A percentile compares a stretch with the other conserved stretches of the same genome.
Evolutionary conservation across 2,888 invertebrate genomes (phyloP).

Genomic region (Ennomos erosarius): DNA sequence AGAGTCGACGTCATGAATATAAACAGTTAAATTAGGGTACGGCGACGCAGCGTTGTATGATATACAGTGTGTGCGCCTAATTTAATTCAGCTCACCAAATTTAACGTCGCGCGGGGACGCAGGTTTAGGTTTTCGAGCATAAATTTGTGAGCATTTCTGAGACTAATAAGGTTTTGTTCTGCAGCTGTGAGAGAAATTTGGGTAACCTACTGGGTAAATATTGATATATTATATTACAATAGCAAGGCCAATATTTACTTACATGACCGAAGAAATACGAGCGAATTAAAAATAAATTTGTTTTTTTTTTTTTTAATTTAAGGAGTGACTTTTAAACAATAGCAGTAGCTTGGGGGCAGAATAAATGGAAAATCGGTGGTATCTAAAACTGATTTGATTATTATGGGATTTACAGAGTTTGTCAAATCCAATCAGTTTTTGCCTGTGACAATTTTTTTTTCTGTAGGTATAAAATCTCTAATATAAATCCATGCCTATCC

Average conservation of each 20-base stretch:
- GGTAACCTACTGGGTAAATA: constrained; percentile 10
- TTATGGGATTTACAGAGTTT: no score
- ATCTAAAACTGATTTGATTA: no score
- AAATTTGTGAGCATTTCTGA: constrained; percentile 32
- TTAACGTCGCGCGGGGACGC: constrained; percentile 50
- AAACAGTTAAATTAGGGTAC: constrained; percentile 78
- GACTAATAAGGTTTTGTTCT: constrained; percentile 37
- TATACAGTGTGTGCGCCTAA: constrained; percentile 72
- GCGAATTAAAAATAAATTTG: no score
- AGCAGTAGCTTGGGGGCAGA: no score
- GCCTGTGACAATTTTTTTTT: background rate
- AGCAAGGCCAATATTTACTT: no score
- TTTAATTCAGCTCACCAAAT: constrained; percentile 71
- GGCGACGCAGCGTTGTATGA: constrained; percentile 60
- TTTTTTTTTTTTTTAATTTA: no score
- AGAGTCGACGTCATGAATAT: constrained; percentile 75
- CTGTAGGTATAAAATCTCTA: background rate
- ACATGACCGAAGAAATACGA: no score
- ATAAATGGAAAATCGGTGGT: no score
- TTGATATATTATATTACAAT: constrained; percentile 4
- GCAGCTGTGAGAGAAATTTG: constrained; percentile 34
- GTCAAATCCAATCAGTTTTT: no score
- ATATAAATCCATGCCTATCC: constrained; percentile 14
- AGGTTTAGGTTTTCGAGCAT: constrained; percentile 47
- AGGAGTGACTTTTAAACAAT: no score